Percentiles rank a stretch among this genome's conserved stretches.
These are phyloP conservation scores for Ascaphus truei DNA, from an alignment of 2,113 vertebrate species.

Conservation along the genomic window DNA sequence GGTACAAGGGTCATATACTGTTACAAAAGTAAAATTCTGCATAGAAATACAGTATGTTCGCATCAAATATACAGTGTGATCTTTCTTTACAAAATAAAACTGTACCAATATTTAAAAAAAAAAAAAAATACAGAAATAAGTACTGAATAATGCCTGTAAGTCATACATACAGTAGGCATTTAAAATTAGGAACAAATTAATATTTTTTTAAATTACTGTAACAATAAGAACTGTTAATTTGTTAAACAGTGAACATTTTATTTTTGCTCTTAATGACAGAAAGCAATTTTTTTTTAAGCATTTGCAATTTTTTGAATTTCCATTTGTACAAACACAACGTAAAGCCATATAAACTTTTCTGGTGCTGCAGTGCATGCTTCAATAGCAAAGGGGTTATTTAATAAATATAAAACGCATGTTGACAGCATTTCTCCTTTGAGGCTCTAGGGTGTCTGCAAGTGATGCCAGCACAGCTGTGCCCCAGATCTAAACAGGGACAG, in stretches of 20 bases:
- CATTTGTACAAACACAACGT: neutral
- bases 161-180: too few relatives aligned
- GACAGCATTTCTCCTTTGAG: slow-evolving; percentile 26
- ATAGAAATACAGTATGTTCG: too few relatives aligned
- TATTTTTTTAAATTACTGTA: too few relatives aligned
- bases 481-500: slow-evolving; percentile 15
- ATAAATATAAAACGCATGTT: neutral
- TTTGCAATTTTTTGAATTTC: neutral
- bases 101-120: too few relatives aligned
- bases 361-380: slow-evolving; percentile 3
- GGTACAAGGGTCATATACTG: too few relatives aligned
- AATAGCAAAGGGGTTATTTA: slow-evolving; percentile 20
- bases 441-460: slow-evolving; percentile 36
- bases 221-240: neutral
- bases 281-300: neutral
- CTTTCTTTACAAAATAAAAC: too few relatives aligned
- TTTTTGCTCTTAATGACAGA: neutral
- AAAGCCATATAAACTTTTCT: neutral
- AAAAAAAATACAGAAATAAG: too few relatives aligned
- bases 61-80: too few relatives aligned
- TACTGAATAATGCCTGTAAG: too few relatives aligned
- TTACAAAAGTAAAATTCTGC: too few relatives aligned
- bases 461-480: slow-evolving; percentile 34
- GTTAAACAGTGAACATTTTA: neutral
- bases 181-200: too few relatives aligned